These are phyloP conservation scores for Neotoma lepida DNA, from an alignment of 2,113 vertebrate species.

Conservation along the genomic window DNA sequence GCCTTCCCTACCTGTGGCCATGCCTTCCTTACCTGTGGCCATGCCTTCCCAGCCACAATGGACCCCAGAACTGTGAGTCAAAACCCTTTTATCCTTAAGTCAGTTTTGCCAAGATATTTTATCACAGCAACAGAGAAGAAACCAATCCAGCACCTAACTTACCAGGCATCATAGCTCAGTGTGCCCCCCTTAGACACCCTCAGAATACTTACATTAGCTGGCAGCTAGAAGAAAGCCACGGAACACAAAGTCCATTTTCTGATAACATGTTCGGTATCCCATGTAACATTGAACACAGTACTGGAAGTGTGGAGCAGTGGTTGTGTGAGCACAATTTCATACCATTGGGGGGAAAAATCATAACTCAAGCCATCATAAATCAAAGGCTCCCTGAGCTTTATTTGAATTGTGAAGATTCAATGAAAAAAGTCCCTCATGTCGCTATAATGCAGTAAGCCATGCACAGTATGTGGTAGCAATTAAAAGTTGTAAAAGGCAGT, in stretches of 20 bases:
- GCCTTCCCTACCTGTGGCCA: neutral
- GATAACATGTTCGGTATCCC: neutral
- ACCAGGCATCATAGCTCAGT: neutral
- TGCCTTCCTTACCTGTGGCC: neutral
- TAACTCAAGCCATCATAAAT: neutral
- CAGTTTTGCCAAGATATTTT: neutral
- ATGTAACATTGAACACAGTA: neutral
- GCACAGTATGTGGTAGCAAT: neutral
- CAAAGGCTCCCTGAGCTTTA: neutral
- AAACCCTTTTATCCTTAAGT: neutral
- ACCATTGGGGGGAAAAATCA: no score
- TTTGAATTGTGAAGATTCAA: neutral
- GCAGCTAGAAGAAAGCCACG: neutral
- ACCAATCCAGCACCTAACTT: neutral
- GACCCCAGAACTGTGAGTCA: no score
- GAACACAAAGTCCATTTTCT: neutral
- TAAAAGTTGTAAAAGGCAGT: slow-evolving; percentile 10
- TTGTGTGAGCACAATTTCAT: neutral
- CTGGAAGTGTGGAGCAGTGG: neutral
- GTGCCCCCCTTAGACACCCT: neutral
- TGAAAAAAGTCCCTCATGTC: slow-evolving; percentile 3
- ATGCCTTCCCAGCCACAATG: neutral
- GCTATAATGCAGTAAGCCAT: neutral
- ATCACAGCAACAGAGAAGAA: neutral
- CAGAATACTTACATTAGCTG: neutral